Evolutionary conservation across 1,140 invertebrate species (phyloP).

Genomic region (Aplysia californica): DNA sequence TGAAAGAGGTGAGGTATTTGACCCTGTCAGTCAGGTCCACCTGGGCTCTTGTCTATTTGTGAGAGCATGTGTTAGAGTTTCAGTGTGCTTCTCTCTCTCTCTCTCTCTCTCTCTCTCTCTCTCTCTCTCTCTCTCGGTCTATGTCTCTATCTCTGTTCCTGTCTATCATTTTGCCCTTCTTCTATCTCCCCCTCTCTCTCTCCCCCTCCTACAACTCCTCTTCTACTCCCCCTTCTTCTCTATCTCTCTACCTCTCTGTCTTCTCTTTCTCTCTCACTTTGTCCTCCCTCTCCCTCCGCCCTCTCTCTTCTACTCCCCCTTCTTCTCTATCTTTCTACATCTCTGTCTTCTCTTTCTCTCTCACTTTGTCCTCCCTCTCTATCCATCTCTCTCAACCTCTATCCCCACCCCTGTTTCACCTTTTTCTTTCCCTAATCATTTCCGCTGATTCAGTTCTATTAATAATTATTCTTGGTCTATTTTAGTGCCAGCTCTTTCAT

Average conservation of each 20-base stretch:
- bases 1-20: background rate
- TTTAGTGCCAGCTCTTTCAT: too few relatives aligned
- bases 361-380: too few relatives aligned
- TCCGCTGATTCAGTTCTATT: too few relatives aligned
- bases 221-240: background rate
- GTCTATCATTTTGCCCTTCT: background rate
- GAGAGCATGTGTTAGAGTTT: too few relatives aligned
- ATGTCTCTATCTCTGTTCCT: background rate
- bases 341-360: too few relatives aligned
- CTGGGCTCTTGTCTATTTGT: too few relatives aligned
- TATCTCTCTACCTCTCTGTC: background rate
- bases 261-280: background rate
- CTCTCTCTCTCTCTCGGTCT: slow-evolving; percentile 1
- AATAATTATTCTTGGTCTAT: too few relatives aligned
- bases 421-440: too few relatives aligned
- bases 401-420: too few relatives aligned
- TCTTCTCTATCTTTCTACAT: too few relatives aligned
- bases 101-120: slow-evolving; percentile 1
- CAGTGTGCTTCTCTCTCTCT: too few relatives aligned
- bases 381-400: too few relatives aligned
- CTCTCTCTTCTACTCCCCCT: background rate
- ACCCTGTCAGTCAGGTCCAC: background rate
- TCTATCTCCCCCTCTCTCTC: background rate
- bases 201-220: background rate
- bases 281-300: background rate